phyloP scores from a whole-genome alignment of 2,797 vertebrate genomes.

The Pangasius krempfi region DNA sequence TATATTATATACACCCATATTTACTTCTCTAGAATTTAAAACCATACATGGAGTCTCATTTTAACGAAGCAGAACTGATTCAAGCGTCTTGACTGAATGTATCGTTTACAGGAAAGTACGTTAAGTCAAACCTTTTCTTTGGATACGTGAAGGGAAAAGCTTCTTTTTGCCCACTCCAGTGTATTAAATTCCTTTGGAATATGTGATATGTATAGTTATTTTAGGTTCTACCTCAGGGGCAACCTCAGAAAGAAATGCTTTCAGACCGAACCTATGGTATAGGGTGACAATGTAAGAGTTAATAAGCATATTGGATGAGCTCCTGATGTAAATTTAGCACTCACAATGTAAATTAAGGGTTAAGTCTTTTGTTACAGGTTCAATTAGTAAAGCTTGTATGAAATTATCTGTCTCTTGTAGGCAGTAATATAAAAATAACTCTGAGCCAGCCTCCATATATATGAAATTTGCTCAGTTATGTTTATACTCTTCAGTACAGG shows the following conservation, averaged over 20 bases:
- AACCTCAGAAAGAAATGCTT: neutral
- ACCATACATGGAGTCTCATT: conserved; percentile 20
- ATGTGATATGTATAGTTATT: neutral
- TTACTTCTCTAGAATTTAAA: neutral
- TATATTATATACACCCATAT: too few species aligned
- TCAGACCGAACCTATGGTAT: neutral
- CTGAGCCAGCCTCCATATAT: neutral
- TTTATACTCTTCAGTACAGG: neutral
- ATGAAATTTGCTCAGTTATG: neutral
- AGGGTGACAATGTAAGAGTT: neutral
- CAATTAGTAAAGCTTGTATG: neutral
- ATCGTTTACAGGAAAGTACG: conserved; percentile 46
- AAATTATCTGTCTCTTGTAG: neutral
- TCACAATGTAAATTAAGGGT: neutral
- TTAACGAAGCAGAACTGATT: conserved; percentile 49
- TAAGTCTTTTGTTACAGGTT: conserved; percentile 1
- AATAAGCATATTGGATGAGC: neutral
- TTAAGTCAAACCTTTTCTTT: neutral
- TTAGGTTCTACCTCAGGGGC: neutral
- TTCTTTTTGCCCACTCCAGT: neutral
- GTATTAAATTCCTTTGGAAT: conserved; percentile 14
- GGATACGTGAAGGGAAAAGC: neutral
- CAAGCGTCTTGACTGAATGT: conserved; percentile 40
- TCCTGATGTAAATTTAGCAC: conserved; percentile 17
- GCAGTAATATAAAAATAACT: neutral